Base-by-base conservation (phyloP, 2,888 invertebrate genomes). In the Notodonta dromedarius region DNA sequence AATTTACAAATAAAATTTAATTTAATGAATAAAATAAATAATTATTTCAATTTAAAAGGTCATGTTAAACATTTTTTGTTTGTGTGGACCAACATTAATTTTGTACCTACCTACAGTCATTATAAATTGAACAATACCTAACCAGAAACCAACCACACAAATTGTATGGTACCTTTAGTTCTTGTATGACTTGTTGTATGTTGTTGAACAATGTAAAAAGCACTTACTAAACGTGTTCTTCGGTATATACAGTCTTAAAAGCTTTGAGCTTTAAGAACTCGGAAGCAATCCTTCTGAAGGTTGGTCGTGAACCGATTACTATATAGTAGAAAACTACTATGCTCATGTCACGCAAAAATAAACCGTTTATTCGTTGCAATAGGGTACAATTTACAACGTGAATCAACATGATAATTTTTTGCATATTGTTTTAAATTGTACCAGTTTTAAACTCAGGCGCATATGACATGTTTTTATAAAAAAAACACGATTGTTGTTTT, bases 211-310 rank as follows among this genome's bases (percentile, higher is more conserved):
- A 42, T 48, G 48, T 5, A 51, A 11, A 51, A 51, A 24, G 4
- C 51, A 51, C n/a, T 51, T 24, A 51, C 24, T 39, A 8, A n/a
- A 35, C 54, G n/a, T 55, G 16, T 16, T 53, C 11, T 14, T n/a
- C 2, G 7, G 13, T 35, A 13, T 32, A 53, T 60, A 56, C 63
- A 65, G 59, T 64, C 60, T 56, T 73, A 67, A 63, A 67, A 76
- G 67, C 69, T 80, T 73, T 74, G 77, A 74, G 74, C 68, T 74
- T 76, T 71, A 76, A 79, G 63, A 77, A 82, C 85, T 88, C 84
- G 85, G 86, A 87, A 87, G 82, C 74, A 76, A 75, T 77, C 78
- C 78, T 73, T 81, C 60, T 53, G 84, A 87, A 88, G 87, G 87
- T 70, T 82, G 65, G 44, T 68, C 62, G 69, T 70, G 57, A 40